Evolutionary conservation across 2,113 vertebrate genomes (phyloP).

Genomic region (Embiotoca jacksoni): DNA sequence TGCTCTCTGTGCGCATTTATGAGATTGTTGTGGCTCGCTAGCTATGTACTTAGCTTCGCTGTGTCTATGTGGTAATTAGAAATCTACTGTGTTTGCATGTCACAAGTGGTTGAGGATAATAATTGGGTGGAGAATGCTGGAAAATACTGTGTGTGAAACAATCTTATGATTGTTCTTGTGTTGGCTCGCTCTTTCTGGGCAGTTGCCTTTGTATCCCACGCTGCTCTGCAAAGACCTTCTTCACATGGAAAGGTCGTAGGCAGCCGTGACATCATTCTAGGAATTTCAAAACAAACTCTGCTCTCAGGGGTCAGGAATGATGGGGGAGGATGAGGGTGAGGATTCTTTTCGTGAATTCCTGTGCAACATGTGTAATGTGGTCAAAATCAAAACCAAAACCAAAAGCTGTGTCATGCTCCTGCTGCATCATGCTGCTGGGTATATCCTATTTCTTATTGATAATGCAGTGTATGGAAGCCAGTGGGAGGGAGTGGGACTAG

Average conservation of each 20-base stretch:
- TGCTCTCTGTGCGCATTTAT: slow-evolving; percentile 44
- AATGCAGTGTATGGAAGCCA: slow-evolving; percentile 53
- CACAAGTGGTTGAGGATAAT: slow-evolving; percentile 65
- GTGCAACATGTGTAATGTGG: slow-evolving; percentile 48
- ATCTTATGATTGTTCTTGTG: slow-evolving; percentile 71
- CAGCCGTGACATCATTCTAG: slow-evolving; percentile 71
- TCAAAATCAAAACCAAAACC: slow-evolving; percentile 61
- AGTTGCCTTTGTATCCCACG: slow-evolving; percentile 67
- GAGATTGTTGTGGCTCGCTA: slow-evolving; percentile 61
- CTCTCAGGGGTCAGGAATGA: slow-evolving; percentile 71
- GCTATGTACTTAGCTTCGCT: slow-evolving; percentile 56
- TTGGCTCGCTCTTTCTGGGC: slow-evolving; percentile 47
- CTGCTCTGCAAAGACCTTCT: slow-evolving; percentile 67
- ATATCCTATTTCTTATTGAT: slow-evolving; percentile 68
- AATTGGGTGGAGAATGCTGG: slow-evolving; percentile 57
- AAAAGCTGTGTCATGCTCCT: slow-evolving; percentile 60
- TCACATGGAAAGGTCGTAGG: slow-evolving; percentile 76
- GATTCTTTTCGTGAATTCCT: slow-evolving; percentile 70
- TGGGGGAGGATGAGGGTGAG: slow-evolving; percentile 66
- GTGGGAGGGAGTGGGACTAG: slow-evolving; percentile 51
- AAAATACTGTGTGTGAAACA: slow-evolving; percentile 65
- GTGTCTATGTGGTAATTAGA: slow-evolving; percentile 61
- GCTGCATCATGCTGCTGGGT: slow-evolving; percentile 72
- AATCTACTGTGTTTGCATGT: slow-evolving; percentile 67
- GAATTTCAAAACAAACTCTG: slow-evolving; percentile 79